Percentiles rank a stretch among this genome's conserved stretches.
phyloP scores from a whole-genome alignment of 2,888 invertebrate genomes.

The Erpobdella octoculata region DNA sequence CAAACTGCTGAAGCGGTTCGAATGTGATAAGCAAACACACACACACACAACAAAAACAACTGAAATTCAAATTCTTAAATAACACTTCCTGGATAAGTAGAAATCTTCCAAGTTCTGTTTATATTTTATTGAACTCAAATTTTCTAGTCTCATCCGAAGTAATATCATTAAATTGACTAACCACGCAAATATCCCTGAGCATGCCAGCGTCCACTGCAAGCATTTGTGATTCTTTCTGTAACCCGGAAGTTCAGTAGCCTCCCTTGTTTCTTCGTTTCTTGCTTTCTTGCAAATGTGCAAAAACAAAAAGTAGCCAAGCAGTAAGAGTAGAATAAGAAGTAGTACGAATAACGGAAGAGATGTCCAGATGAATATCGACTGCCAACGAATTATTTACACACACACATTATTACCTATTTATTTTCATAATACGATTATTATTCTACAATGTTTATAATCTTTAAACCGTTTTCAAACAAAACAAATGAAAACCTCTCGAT shows the following conservation, averaged over 20 bases:
- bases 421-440: no score
- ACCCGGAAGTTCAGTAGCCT: neutral
- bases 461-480: neutral
- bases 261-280: neutral
- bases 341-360: slow-evolving; percentile 18
- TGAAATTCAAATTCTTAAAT: no score
- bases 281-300: slow-evolving; percentile 19
- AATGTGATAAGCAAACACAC: no score
- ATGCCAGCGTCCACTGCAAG: slow-evolving; percentile 8
- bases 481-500: slow-evolving; percentile 66
- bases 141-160: no score
- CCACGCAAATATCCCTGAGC: slow-evolving; percentile 16
- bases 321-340: slow-evolving; percentile 9
- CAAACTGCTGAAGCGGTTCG: no score
- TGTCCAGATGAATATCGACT: slow-evolving; percentile 21
- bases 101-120: no score
- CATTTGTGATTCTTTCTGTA: slow-evolving; percentile 4
- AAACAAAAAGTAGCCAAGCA: slow-evolving; percentile 23
- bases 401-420: neutral
- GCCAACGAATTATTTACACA: neutral
- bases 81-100: no score
- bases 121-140: no score
- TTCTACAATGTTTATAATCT: neutral
- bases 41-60: no score
- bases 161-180: no score